These are phyloP conservation scores for Sebastes steindachneri DNA, from an alignment of 2,797 vertebrate genomes.

Conservation along the genomic window DNA sequence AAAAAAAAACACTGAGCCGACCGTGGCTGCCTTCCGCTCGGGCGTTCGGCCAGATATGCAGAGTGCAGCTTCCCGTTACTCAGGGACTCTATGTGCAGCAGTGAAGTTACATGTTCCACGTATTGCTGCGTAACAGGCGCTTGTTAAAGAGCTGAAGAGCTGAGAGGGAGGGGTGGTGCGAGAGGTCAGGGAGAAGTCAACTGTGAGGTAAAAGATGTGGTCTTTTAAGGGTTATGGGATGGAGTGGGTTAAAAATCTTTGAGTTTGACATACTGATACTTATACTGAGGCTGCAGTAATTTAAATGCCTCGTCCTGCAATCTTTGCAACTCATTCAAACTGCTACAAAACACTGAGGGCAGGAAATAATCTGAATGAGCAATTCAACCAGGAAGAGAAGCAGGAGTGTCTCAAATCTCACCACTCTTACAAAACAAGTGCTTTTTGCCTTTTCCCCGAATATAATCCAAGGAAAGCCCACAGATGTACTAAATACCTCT, in stretches of 20 bases:
- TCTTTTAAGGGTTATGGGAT: background rate
- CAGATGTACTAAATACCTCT: background rate
- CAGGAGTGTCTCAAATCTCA: background rate
- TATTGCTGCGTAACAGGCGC: constrained; percentile 54
- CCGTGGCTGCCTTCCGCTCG: background rate
- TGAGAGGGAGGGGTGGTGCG: background rate
- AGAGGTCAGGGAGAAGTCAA: constrained; percentile 24
- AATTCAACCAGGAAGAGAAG: background rate
- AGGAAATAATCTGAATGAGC: background rate
- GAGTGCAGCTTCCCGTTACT: constrained; percentile 49
- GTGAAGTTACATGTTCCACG: constrained; percentile 18
- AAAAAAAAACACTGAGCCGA: constrained; percentile 10
- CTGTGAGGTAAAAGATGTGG: background rate
- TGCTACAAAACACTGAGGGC: background rate
- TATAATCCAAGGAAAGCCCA: background rate
- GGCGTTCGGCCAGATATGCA: constrained; percentile 42
- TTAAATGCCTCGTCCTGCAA: background rate
- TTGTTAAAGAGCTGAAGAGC: constrained; percentile 13
- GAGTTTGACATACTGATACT: background rate
- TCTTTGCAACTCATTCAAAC: background rate
- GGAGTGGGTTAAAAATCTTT: background rate
- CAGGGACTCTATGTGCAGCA: constrained; percentile 26
- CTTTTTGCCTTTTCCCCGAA: background rate
- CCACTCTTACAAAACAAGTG: background rate
- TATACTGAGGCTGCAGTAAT: background rate